A percentile compares a stretch with the other conserved stretches of the same genome.
Evolutionary conservation across 2,797 vertebrate genomes (phyloP).

Genomic region (Tenualosa thibaudeaui): DNA sequence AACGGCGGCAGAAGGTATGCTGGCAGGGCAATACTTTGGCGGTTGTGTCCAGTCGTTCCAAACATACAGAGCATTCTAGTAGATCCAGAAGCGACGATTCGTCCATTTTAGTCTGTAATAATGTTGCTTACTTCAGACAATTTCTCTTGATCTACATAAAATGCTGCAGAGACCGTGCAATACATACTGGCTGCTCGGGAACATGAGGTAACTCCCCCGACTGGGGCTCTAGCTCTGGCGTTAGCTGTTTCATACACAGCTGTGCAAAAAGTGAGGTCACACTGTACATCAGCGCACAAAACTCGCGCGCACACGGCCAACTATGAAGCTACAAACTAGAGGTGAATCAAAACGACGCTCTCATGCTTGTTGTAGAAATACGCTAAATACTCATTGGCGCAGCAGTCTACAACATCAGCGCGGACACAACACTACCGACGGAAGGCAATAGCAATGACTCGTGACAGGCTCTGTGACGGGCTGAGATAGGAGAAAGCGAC

Average conservation of each 20-base stretch:
- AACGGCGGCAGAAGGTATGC: constrained; percentile 98
- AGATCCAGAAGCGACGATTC: constrained; percentile 94
- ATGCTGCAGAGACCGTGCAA: constrained; percentile 52
- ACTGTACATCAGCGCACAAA: constrained; percentile 65
- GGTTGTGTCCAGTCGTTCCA: constrained; percentile 95
- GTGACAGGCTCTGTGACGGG: neutral
- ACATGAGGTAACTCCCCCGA: constrained; percentile 29
- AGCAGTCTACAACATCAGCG: neutral
- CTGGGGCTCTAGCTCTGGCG: constrained; percentile 20
- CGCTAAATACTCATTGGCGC: neutral
- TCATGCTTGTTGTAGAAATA: constrained; percentile 10
- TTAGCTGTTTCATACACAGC: constrained; percentile 56
- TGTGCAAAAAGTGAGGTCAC: constrained; percentile 78
- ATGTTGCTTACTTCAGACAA: constrained; percentile 50
- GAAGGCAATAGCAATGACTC: constrained; percentile 6
- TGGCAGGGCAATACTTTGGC: constrained; percentile 95
- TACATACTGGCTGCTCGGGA: constrained; percentile 64
- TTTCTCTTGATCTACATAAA: constrained; percentile 49
- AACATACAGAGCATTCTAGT: constrained; percentile 94
- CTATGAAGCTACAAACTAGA: neutral
- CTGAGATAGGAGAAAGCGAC: neutral
- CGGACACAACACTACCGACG: neutral
- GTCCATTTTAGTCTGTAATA: constrained; percentile 83
- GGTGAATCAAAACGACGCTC: constrained; percentile 5
- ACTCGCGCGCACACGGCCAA: constrained; percentile 56